These are phyloP conservation scores for Encarsia formosa DNA, from an alignment of 2,888 invertebrate genomes.

Conservation along the genomic window DNA sequence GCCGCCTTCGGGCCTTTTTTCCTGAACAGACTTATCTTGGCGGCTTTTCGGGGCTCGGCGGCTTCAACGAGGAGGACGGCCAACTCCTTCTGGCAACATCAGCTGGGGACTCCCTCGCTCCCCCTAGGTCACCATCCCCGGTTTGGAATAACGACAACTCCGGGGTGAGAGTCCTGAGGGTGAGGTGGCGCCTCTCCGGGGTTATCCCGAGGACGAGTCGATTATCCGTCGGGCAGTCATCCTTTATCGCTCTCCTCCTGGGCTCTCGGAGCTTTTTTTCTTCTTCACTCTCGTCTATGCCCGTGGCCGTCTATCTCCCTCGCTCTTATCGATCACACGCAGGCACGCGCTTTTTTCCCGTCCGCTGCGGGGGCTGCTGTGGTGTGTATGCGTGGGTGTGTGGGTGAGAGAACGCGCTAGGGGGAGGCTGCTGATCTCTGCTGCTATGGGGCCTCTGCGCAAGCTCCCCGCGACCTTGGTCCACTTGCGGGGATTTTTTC, in stretches of 20 bases:
- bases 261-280: slow-evolving; percentile 5
- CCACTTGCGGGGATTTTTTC: too few species aligned
- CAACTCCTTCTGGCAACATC: not conserved
- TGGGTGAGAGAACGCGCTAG: too few species aligned
- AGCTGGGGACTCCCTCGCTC: too few species aligned
- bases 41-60: not conserved
- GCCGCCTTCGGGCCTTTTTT: not conserved
- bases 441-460: too few species aligned
- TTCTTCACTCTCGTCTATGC: not conserved
- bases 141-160: too few species aligned
- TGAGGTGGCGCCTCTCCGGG: not conserved
- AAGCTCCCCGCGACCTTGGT: too few species aligned
- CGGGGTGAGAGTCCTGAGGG: not conserved
- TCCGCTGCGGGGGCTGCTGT: not conserved
- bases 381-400: not conserved
- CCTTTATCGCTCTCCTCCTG: not conserved
- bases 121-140: too few species aligned
- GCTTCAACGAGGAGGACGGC: not conserved
- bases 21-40: not conserved
- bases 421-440: too few species aligned
- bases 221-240: slow-evolving; percentile 5
- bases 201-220: slow-evolving; percentile 18
- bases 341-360: not conserved
- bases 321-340: not conserved
- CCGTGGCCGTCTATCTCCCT: not conserved